Conservation (phyloP, 2,113 vertebrate genomes). For the Antechinus stuartii region DNA sequence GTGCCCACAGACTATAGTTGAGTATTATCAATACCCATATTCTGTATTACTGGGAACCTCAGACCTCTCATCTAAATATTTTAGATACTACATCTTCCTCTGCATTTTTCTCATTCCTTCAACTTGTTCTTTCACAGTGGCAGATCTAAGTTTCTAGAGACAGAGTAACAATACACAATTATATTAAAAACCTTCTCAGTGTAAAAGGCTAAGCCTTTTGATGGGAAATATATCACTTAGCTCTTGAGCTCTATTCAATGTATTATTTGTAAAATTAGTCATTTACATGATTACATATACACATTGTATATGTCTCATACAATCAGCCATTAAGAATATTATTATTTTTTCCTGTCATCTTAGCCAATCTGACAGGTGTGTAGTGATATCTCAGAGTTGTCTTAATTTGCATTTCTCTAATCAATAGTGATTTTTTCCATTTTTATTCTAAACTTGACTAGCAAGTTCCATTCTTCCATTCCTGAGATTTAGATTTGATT, state of each 20-base stretch:
- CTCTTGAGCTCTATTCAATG: background rate
- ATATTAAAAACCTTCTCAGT: background rate
- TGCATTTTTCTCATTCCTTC: background rate
- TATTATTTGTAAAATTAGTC: background rate
- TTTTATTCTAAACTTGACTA: conserved; percentile 27
- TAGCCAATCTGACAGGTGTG: no score
- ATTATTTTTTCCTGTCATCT: no score
- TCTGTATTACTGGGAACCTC: background rate
- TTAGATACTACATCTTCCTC: background rate
- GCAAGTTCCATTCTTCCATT: conserved; percentile 31
- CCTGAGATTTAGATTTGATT: conserved; percentile 19
- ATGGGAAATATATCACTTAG: background rate
- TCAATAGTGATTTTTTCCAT: background rate
- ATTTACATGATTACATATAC: background rate
- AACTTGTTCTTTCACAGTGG: background rate
- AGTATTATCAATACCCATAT: background rate
- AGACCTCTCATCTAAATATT: background rate
- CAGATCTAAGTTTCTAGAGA: background rate
- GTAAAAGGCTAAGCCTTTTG: background rate
- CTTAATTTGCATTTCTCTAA: no score
- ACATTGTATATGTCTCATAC: background rate
- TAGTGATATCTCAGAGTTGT: no score
- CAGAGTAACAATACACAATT: background rate
- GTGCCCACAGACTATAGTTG: background rate
- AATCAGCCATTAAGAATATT: background rate